Evolutionary conservation across 2,888 invertebrate species (phyloP).

Genomic region (Caenorhabditis angaria): DNA sequence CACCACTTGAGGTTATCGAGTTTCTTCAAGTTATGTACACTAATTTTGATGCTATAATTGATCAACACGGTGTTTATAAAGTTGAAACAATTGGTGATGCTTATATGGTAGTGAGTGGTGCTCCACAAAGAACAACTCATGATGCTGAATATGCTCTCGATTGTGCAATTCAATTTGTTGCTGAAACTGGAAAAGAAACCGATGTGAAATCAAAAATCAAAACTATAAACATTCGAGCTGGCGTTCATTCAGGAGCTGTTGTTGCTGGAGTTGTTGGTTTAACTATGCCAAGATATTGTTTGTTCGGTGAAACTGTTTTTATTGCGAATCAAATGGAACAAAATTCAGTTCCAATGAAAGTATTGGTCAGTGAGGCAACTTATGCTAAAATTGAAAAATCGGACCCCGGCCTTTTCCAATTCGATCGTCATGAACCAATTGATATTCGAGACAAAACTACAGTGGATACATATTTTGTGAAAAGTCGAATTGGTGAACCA

Average conservation of each 20-base stretch:
- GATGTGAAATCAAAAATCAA: conserved; percentile 24
- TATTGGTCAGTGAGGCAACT: conserved; percentile 88
- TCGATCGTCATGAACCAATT: conserved; percentile 22
- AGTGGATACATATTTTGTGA: conserved; percentile 46
- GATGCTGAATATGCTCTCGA: conserved; percentile 81
- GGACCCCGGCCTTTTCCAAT: conserved; percentile 42
- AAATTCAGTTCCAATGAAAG: conserved; percentile 80
- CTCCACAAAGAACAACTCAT: conserved; percentile 86
- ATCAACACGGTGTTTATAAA: conserved; percentile 92
- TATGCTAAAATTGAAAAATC: conserved; percentile 77
- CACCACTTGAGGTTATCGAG: conserved; percentile 87
- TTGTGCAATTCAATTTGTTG: conserved; percentile 54
- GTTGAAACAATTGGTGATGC: conserved; percentile 98
- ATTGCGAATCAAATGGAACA: conserved; percentile 89
- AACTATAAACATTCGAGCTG: conserved; percentile 72
- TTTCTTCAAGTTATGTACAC: conserved; percentile 77
- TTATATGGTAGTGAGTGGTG: conserved; percentile 96
- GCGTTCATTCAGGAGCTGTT: conserved; percentile 89
- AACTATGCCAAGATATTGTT: conserved; percentile 87
- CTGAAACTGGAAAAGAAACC: conserved; percentile 26
- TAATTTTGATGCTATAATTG: conserved; percentile 87
- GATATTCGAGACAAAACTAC: conserved; percentile 33
- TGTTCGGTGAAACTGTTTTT: conserved; percentile 90
- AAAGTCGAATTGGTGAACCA: conserved; percentile 44
- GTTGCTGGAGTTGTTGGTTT: conserved; percentile 92